Percentiles rank a stretch among this genome's conserved stretches.
phyloP scores from a whole-genome alignment of 1,140 invertebrate genomes.

The Heliothis subflexa region DNA sequence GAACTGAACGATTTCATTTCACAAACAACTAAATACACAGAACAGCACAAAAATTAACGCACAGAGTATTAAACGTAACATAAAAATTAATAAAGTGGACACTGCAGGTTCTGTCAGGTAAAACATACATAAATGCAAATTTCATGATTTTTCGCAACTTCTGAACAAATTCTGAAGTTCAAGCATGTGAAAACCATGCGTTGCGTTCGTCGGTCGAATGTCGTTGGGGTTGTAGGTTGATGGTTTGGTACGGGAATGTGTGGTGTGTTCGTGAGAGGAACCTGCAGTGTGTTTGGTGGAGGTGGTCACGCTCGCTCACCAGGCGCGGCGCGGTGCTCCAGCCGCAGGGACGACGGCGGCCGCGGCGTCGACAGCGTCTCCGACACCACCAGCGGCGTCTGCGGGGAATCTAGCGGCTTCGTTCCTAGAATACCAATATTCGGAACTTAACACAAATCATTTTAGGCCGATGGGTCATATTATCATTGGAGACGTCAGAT shows the following conservation, averaged over 20 bases:
- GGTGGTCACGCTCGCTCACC: conserved; percentile 88
- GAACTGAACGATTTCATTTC: conserved; percentile 66
- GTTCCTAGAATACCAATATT: conserved; percentile 85
- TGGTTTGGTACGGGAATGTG: conserved; percentile 70
- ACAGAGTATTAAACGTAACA: conserved; percentile 68
- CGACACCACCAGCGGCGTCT: conserved; percentile 90
- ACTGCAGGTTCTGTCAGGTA: conserved; percentile 75
- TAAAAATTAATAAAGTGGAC: conserved; percentile 65
- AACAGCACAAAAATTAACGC: conserved; percentile 80
- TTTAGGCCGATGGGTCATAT: no score
- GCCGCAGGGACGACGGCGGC: conserved; percentile 86
- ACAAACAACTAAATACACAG: conserved; percentile 74
- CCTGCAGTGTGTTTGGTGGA: conserved; percentile 74
- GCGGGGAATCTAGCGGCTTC: conserved; percentile 93
- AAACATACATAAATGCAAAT: conserved; percentile 69
- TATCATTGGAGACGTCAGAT: no score
- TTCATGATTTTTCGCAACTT: conserved; percentile 48
- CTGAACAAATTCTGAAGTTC: conserved; percentile 28
- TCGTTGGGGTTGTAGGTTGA: conserved; percentile 41
- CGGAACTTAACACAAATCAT: no score
- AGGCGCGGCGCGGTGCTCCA: conserved; percentile 87
- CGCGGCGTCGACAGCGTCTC: conserved; percentile 81
- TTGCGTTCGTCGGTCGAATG: conserved; percentile 48
- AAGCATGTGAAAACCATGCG: conserved; percentile 44
- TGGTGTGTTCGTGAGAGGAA: conserved; percentile 60